Conservation (phyloP, 2,888 invertebrate species). For the Dasypogon diadema region DNA sequence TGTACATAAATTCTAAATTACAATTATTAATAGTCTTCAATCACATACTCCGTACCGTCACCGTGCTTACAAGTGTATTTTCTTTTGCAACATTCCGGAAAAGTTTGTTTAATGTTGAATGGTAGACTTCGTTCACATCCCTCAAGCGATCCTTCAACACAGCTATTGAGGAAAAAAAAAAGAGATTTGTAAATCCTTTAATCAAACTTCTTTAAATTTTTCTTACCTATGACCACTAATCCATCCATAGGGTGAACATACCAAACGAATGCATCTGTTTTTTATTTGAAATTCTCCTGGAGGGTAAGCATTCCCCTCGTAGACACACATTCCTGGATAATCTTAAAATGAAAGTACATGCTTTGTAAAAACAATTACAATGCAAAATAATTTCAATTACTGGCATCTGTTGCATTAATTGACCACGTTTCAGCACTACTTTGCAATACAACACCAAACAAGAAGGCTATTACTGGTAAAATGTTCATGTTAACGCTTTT, state of each 20-base stretch:
- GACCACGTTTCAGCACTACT: slow-evolving; percentile 30
- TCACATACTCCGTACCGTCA: slow-evolving; percentile 43
- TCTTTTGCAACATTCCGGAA: slow-evolving; percentile 48
- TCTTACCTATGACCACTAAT: slow-evolving; percentile 46
- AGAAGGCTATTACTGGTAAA: background rate
- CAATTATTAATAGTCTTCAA: slow-evolving; percentile 46
- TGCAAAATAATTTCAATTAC: background rate
- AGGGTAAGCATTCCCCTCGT: slow-evolving; percentile 12
- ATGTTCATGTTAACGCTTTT: background rate
- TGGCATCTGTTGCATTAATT: slow-evolving; percentile 19
- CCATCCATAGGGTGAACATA: slow-evolving; percentile 22
- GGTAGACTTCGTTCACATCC: slow-evolving; percentile 5
- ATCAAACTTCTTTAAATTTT: too few species aligned
- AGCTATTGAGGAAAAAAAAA: slow-evolving; percentile 26
- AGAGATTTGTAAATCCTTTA: too few species aligned
- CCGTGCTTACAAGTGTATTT: slow-evolving; percentile 45
- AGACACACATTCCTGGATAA: slow-evolving; percentile 42
- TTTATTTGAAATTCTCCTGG: slow-evolving; percentile 43
- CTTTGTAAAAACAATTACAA: background rate
- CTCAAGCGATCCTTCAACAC: slow-evolving; percentile 12
- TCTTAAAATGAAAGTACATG: too few species aligned
- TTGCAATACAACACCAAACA: background rate
- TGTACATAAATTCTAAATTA: too few species aligned
- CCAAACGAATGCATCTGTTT: slow-evolving; percentile 29
- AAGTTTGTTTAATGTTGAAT: slow-evolving; percentile 23